phyloP scores from a whole-genome alignment of 2,113 vertebrate genomes.

The Willisornis vidua region DNA sequence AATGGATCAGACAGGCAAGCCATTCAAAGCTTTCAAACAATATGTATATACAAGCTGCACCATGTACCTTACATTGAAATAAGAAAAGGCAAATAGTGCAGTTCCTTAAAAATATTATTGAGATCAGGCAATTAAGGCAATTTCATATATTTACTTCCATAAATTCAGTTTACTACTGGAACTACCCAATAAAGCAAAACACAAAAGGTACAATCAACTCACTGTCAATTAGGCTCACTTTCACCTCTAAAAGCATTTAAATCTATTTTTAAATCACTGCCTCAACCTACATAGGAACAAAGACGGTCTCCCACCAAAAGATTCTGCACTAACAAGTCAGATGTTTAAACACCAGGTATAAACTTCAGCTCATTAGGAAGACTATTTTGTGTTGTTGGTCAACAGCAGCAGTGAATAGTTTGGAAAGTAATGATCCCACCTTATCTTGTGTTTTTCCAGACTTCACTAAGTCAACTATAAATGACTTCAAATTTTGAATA shows the following conservation, averaged over 20 bases:
- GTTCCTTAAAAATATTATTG: slow-evolving; percentile 10
- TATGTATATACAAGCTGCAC: slow-evolving; percentile 41
- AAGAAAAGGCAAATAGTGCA: slow-evolving; percentile 34
- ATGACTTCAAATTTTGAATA: neutral
- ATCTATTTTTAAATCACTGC: neutral
- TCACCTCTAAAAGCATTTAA: neutral
- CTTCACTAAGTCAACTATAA: neutral
- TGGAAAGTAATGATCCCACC: neutral
- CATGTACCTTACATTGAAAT: slow-evolving; percentile 26
- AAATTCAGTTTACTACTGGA: slow-evolving; percentile 27
- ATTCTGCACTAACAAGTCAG: neutral
- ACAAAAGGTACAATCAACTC: slow-evolving; percentile 2
- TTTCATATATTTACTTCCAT: slow-evolving; percentile 37
- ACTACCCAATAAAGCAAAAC: slow-evolving; percentile 10
- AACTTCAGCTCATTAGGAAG: neutral
- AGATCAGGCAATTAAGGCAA: slow-evolving; percentile 11
- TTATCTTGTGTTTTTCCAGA: neutral
- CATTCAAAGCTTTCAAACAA: slow-evolving; percentile 68
- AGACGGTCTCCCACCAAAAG: neutral
- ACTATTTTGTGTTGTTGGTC: neutral
- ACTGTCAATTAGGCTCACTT: slow-evolving; percentile 8
- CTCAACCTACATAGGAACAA: neutral
- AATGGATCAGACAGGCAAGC: slow-evolving; percentile 63
- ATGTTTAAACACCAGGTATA: neutral
- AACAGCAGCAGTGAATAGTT: neutral